Percentiles rank a stretch among this genome's conserved stretches.
Evolutionary conservation across 2,797 vertebrate genomes (phyloP).

Genomic region (Sebastes diaconus): DNA sequence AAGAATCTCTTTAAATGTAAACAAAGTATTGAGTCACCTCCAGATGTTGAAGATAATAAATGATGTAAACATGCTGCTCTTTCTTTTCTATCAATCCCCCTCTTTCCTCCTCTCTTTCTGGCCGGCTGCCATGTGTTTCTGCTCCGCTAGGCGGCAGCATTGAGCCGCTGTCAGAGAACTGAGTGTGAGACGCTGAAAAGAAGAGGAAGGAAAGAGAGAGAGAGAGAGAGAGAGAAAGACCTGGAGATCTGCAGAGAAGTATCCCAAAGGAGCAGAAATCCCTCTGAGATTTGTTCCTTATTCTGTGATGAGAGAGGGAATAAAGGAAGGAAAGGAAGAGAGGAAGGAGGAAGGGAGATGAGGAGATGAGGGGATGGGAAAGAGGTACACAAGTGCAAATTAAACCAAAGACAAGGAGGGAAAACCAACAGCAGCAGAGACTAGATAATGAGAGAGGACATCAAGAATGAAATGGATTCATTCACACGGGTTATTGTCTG

Average conservation of each 20-base stretch:
- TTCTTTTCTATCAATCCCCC: neutral
- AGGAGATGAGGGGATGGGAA: neutral
- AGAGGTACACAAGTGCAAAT: neutral
- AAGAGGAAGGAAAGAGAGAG: neutral
- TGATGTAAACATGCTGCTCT: too few species aligned
- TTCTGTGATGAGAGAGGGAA: neutral
- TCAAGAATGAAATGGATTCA: neutral
- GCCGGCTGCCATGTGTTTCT: conserved; percentile 24
- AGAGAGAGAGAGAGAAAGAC: neutral
- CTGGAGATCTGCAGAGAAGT: neutral
- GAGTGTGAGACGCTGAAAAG: neutral
- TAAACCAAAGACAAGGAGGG: neutral
- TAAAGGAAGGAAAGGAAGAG: neutral
- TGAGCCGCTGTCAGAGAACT: conserved; percentile 42
- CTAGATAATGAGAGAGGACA: too few species aligned
- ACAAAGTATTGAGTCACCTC: neutral
- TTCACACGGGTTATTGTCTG: neutral
- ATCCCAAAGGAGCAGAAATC: neutral
- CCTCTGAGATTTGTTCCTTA: neutral
- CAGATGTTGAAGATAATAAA: neutral
- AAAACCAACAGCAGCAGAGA: neutral
- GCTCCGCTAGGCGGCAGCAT: conserved; percentile 75
- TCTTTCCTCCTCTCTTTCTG: neutral
- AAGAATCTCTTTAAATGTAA: neutral
- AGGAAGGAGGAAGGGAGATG: neutral